Evolutionary conservation across 2,113 vertebrate genomes (phyloP), one percentile per base, ranked within the genome.

Genomic region (Scophthalmus maximus): DNA sequence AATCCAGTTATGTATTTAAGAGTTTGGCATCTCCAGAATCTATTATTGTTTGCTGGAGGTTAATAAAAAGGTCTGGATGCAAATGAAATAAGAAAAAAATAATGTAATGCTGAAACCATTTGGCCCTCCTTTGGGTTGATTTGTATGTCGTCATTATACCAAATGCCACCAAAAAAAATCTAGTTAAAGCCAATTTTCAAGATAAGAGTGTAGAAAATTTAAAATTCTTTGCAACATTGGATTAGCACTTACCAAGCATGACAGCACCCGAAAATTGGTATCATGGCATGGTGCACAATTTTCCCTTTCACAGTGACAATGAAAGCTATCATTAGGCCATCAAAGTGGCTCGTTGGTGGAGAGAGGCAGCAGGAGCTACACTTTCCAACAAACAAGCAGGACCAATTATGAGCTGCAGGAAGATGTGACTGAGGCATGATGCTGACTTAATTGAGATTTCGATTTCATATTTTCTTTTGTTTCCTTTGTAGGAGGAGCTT

Each of bases 281-380:
- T 73, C 62, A 70, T 70, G 79, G 78, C 68, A 72, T 44, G 58
- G 29, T 60, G 78, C 77, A 61, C 51, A 52, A 42, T 60, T 42
- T 79, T 12, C 59, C 38, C 61, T 50, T 73, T 71, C 52, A 34
- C 47, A 30, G 30, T 70, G 70, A 70, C 81, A 84, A 65, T 62
- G 56, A 58, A 65, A 61, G 69, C 49, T 67, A 83, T 87, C 71
- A 85, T 57, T 47, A 67, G 66, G 27, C 68, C 56, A 85, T 78
- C 73, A 76, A 36, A 81, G 53, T 58, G 57, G 60, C 10, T 73
- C 55, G 50, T 69, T 52, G 46, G 23, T 29, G 4, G 46, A 2
- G 0, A 66, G 29, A 62, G 22, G 22, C 18, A 26, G 53, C 5
- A 62, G 71, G 61, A 65, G 75, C 25, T 17, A 63, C 14, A 40